phyloP scores from a whole-genome alignment of 2,888 invertebrate genomes.

The Leptura quadrifasciata region DNA sequence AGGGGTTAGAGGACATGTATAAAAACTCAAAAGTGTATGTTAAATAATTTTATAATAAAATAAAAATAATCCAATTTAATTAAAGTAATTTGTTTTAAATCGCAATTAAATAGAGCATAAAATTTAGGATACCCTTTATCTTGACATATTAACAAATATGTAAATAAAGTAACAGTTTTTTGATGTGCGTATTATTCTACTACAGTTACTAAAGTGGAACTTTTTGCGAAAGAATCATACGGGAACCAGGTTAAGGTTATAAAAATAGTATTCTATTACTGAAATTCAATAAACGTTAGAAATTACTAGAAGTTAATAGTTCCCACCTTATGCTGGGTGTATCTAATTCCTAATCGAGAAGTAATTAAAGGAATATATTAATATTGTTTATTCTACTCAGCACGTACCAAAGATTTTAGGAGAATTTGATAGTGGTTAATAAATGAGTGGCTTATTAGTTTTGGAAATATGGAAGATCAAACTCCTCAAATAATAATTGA shows the following conservation, averaged over 20 bases:
- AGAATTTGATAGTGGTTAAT: neutral
- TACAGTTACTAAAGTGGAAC: conserved; percentile 1
- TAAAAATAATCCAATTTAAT: neutral
- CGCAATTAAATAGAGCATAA: conserved; percentile 22
- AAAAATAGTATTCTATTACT: conserved; percentile 2
- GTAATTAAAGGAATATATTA: neutral
- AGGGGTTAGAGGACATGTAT: no score
- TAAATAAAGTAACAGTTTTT: conserved; percentile 3
- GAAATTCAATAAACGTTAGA: conserved; percentile 18
- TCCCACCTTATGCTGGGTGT: neutral
- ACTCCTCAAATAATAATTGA: conserved; percentile 70
- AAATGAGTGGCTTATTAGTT: neutral
- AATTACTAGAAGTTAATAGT: conserved; percentile 13
- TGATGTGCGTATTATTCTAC: neutral
- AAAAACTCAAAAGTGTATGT: no score
- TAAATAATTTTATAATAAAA: no score
- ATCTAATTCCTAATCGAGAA: neutral
- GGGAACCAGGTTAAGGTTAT: conserved; percentile 38
- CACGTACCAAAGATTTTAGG: neutral
- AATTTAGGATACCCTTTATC: conserved; percentile 27
- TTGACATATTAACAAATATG: conserved; percentile 18
- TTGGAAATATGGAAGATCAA: conserved; percentile 55
- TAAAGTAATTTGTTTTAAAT: neutral
- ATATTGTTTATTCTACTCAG: neutral
- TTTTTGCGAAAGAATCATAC: conserved; percentile 27